Conservation (phyloP, 2,797 vertebrate genomes). For the Knipowitschia caucasica region DNA sequence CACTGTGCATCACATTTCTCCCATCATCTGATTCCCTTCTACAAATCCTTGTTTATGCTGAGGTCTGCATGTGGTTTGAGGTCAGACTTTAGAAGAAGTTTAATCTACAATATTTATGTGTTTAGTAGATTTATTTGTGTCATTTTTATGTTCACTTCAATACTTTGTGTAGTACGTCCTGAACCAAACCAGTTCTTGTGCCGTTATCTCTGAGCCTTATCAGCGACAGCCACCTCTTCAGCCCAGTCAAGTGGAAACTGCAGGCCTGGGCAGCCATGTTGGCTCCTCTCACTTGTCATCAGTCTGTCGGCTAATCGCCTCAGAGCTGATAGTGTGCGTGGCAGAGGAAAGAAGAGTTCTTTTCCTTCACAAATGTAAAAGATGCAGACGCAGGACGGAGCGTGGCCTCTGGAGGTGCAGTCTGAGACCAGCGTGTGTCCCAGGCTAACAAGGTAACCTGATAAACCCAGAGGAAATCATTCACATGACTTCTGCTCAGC, state of each 20-base stretch:
- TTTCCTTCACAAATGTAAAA: constrained; percentile 22
- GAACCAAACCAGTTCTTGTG: constrained; percentile 16
- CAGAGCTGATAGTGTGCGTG: constrained; percentile 23
- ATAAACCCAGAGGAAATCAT: constrained; percentile 10
- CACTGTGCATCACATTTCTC: too few relatives aligned
- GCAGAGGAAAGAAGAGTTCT: constrained; percentile 18
- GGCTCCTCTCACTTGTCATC: constrained; percentile 41
- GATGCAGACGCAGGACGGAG: constrained; percentile 2
- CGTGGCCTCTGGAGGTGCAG: not conserved
- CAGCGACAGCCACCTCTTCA: constrained; percentile 37
- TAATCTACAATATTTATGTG: too few relatives aligned
- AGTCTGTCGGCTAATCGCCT: constrained; percentile 41
- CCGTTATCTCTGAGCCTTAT: constrained; percentile 40
- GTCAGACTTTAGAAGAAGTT: too few relatives aligned
- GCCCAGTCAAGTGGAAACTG: constrained; percentile 25
- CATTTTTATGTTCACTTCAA: too few relatives aligned
- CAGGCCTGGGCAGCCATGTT: constrained; percentile 30
- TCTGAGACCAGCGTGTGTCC: not conserved
- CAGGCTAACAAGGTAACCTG: constrained; percentile 15
- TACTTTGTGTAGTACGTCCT: too few relatives aligned
- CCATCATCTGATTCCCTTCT: too few relatives aligned
- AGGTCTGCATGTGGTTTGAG: too few relatives aligned
- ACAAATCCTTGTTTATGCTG: too few relatives aligned
- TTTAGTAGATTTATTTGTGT: too few relatives aligned
- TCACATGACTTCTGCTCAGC: constrained; percentile 9